Base-by-base conservation (phyloP, 2,113 vertebrate genomes). In the Eolophus roseicapilla region DNA sequence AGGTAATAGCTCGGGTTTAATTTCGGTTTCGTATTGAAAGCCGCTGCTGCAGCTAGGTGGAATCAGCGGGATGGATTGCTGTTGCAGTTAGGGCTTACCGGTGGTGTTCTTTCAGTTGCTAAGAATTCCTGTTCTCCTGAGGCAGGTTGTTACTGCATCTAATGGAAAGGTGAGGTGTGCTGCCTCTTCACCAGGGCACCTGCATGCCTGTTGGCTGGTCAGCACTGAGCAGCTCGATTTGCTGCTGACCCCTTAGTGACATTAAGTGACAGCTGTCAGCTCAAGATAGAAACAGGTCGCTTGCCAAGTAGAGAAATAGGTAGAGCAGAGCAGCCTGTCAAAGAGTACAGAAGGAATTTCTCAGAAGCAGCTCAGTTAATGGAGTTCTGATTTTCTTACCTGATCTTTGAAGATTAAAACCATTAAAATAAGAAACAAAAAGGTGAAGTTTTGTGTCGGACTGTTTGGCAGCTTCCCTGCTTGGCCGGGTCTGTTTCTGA, bases 221-320 rank as follows among this genome's bases (percentile, higher is more conserved):
- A 10, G 23, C 59, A 17, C 76, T 2, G 3, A 67, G 1, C 64
- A 37, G 92, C 82, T 73, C 27, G 0, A 1, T 50, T 52, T 80
- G 69, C 79, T 86, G 91, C 79, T n/a, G 84, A 17, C 47, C 17
- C 7, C 74, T 63, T n/a, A 18, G 7, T 75, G 87, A 25, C 80
- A 37, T 43, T 39, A 81, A 90, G 82, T 82, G 95, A 62, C 94
- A 92, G 92, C 93, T 96, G 92, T 91, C 92, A 92, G 87, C 85
- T 84, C 59, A 11, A 44, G 71, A 53, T 49, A 46, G 84, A 64
- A 90, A 37, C 53, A 13, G n/a, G 44, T 78, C 33, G 2, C 35
- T 81, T 46, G 47, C 64, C 24, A 6, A 18, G 78, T 14, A 29
- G 52, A n/a, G 13, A 16, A 57, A 31, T 6, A 63, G 24, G 25